Evolutionary conservation across 2,113 vertebrate genomes (phyloP), one percentile per base, ranked within the genome.

Genomic region (Osmerus mordax): DNA sequence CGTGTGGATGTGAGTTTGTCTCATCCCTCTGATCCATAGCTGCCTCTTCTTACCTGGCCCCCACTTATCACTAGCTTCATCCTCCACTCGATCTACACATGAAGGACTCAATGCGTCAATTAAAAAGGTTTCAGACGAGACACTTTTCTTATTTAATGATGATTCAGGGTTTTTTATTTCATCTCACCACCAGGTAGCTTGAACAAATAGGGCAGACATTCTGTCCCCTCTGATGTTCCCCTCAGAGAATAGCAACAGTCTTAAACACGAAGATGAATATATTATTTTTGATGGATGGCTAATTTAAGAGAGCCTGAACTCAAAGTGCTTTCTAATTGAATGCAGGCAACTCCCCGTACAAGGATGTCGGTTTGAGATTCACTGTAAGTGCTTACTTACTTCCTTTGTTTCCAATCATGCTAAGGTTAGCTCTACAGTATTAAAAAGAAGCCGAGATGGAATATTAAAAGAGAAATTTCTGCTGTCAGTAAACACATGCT

Each of bases 101-200:
- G 36, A 15, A 1, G 32, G 61, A 72, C 73, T 75, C 66, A 77
- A 74, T 73, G 75, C 71, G 68, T 82, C 75, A 77, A 81, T 78
- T 80, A 80, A 80, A 69, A 70, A 28, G 59, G 73, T 77, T 73
- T 81, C 70, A 76, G 69, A n/a, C 41, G 59, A 73, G 71, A 77
- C 56, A 71, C 65, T 14, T 62, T 67, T 28, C 63, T 73, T 28
- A 63, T 59, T 74, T 65, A 11, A 78, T 64, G 36, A 76, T 61
- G n/a, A 77, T 71, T 59, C 61, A 74, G 74, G 65, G 70, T 59
- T 51, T 80, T 73, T 62, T 74, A 74, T 9, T 63, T 66, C 56
- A 29, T 73, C 70, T 29, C 81, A 36, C 52, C 32, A 69, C 19
- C 62, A 68, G 25, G 21, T 52, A 52, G 73, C 41, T 55, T 73